Conservation (phyloP, 2,888 invertebrate genomes). For the Brachynemurus nebulosus region DNA sequence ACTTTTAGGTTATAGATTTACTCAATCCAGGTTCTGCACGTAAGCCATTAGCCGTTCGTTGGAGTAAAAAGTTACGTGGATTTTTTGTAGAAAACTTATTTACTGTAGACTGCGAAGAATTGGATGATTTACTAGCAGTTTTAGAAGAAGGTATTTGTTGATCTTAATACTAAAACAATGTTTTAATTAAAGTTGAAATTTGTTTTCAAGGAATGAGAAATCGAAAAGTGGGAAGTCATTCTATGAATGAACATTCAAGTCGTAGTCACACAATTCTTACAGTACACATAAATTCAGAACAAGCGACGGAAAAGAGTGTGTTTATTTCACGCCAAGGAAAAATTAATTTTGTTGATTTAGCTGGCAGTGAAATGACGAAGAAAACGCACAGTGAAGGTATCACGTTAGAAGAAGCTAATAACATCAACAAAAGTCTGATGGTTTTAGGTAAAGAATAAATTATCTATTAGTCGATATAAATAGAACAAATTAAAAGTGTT, state of each 20-base stretch:
- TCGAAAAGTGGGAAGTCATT: slow-evolving; percentile 77
- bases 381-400: slow-evolving; percentile 77
- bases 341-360: slow-evolving; percentile 89
- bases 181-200: slow-evolving; percentile 1
- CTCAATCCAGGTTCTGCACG: slow-evolving; percentile 73
- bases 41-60: slow-evolving; percentile 76
- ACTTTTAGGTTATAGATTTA: slow-evolving; percentile 74
- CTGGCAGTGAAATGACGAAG: slow-evolving; percentile 94
- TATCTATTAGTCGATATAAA: no score
- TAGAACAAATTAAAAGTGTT: no score
- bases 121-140: slow-evolving; percentile 85
- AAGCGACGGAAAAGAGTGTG: slow-evolving; percentile 65
- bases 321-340: slow-evolving; percentile 86
- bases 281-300: slow-evolving; percentile 76
- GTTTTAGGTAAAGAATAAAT: slow-evolving; percentile 81
- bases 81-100: slow-evolving; percentile 96
- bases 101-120: slow-evolving; percentile 83
- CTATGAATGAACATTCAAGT: slow-evolving; percentile 80
- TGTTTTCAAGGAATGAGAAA: slow-evolving; percentile 68
- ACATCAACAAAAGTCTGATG: slow-evolving; percentile 91
- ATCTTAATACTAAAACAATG: slow-evolving; percentile 3
- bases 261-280: slow-evolving; percentile 88
- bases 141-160: slow-evolving; percentile 89
- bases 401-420: slow-evolving; percentile 86
- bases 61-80: slow-evolving; percentile 85